Conservation (phyloP, 92 coral and sea anemone genomes). For the Palythoa grandis region DNA sequence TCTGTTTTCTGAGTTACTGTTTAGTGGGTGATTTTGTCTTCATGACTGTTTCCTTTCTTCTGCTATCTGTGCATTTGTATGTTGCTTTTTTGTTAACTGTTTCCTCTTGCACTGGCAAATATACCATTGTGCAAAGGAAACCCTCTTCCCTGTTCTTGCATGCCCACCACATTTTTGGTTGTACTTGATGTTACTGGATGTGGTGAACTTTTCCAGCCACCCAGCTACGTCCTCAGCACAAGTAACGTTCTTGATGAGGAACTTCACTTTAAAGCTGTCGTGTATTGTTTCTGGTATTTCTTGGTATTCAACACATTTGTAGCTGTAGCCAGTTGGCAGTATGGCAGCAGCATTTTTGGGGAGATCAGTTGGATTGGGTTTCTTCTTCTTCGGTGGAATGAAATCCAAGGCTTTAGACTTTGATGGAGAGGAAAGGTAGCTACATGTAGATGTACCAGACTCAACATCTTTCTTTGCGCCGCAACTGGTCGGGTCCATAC, state of each 20-base stretch:
- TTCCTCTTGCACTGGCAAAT: constrained; percentile 64
- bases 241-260: constrained; percentile 30
- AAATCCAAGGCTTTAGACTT: neutral
- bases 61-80: constrained; percentile 19
- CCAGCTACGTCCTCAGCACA: constrained; percentile 43
- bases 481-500: neutral
- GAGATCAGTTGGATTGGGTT: constrained; percentile 33
- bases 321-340: constrained; percentile 46
- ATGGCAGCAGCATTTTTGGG: constrained; percentile 42
- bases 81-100: constrained; percentile 46
- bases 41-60: constrained; percentile 30
- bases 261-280: neutral
- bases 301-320: constrained; percentile 46
- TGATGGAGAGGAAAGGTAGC: constrained; percentile 4
- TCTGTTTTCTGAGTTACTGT: constrained; percentile 18
- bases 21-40: constrained; percentile 39
- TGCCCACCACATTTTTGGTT: constrained; percentile 44
- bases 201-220: constrained; percentile 26
- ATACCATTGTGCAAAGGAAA: constrained; percentile 50
- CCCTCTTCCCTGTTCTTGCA: constrained; percentile 34
- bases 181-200: constrained; percentile 49
- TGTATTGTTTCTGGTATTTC: constrained; percentile 33
- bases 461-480: constrained; percentile 1
- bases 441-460: constrained; percentile 1
- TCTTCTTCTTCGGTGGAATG: constrained; percentile 40